Evolutionary conservation across 1,140 invertebrate genomes (phyloP).

Genomic region (Drosophila bifasciata): DNA sequence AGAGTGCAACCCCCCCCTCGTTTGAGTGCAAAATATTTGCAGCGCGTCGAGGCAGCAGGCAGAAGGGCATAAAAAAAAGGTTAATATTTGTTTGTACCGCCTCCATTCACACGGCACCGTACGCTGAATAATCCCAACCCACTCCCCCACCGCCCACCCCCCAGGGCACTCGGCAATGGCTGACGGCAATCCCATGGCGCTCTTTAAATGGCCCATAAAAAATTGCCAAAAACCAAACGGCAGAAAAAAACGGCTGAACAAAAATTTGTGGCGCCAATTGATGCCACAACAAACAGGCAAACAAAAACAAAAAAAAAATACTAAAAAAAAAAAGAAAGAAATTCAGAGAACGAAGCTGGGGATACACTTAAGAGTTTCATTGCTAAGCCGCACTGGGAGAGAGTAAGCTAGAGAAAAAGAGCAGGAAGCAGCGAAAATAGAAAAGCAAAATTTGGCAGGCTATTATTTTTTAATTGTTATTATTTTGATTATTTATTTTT

Average conservation of each 20-base stretch:
- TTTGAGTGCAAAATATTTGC: conserved; percentile 67
- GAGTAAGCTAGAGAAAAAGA: no score
- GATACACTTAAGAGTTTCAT: no score
- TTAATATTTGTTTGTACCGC: conserved; percentile 66
- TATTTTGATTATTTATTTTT: no score
- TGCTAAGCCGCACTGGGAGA: no score
- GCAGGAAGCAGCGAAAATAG: no score
- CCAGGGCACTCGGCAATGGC: conserved; percentile 1
- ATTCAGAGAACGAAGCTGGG: no score
- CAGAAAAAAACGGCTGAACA: conserved; percentile 18
- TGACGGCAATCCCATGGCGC: conserved; percentile 63
- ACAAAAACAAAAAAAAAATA: no score
- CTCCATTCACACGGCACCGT: conserved; percentile 16
- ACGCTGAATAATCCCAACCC: conserved; percentile 48
- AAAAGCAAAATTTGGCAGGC: no score
- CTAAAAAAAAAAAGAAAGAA: conserved; percentile 8
- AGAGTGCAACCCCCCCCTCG: background rate
- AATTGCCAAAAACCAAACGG: conserved; percentile 40
- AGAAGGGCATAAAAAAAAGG: conserved; percentile 59
- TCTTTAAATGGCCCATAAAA: conserved; percentile 68
- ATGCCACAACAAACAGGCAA: conserved; percentile 30
- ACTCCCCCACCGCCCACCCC: conserved; percentile 2
- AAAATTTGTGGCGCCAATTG: conserved; percentile 61
- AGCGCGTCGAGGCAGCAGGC: conserved; percentile 14
- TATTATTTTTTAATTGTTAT: no score